Percentiles rank a stretch among this genome's conserved stretches.
phyloP scores from a whole-genome alignment of 2,113 vertebrate genomes.

The Hemiscyllium ocellatum region DNA sequence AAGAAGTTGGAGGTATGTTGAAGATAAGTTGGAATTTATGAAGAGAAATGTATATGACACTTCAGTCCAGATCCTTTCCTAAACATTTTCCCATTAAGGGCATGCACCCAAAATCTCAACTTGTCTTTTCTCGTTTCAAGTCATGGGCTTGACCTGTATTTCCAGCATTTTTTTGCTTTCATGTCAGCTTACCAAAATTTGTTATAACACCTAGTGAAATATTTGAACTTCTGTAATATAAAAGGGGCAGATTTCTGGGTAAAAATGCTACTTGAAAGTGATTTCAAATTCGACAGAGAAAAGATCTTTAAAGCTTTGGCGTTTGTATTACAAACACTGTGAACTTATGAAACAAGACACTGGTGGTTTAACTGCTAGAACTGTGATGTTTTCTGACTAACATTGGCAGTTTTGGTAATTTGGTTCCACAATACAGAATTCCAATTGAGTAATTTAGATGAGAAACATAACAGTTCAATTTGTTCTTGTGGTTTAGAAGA shows the following conservation, averaged over 20 bases:
- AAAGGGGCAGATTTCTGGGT: background rate
- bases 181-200: background rate
- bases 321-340: background rate
- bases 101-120: background rate
- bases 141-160: background rate
- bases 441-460: background rate
- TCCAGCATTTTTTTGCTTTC: background rate
- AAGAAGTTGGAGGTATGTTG: background rate
- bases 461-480: background rate
- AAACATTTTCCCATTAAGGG: background rate
- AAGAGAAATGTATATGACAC: background rate
- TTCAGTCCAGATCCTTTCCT: background rate
- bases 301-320: background rate
- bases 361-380: background rate
- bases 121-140: background rate
- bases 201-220: background rate
- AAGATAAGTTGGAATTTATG: background rate
- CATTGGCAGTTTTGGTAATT: background rate
- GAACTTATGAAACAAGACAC: background rate
- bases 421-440: background rate
- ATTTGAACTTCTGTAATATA: background rate
- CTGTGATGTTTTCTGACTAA: background rate
- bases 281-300: background rate
- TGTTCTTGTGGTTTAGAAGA: background rate
- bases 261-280: background rate